These are phyloP conservation scores for Papilio machaon DNA, from an alignment of 1,140 invertebrate species.

Conservation along the genomic window DNA sequence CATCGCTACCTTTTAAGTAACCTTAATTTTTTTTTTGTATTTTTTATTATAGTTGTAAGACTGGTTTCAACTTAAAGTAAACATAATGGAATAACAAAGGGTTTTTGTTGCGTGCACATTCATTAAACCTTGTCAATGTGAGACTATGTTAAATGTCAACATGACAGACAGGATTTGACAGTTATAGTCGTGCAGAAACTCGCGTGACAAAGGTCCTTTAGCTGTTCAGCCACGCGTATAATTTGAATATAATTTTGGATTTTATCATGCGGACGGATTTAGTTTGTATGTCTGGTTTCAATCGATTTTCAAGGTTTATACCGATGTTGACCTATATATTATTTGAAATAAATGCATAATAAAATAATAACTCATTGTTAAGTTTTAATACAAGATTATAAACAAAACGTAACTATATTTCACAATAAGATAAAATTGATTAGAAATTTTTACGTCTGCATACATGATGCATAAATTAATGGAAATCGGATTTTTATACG, in stretches of 20 bases:
- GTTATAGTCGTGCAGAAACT: neutral
- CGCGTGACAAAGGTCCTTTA: conserved; percentile 7
- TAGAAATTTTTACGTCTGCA: too few relatives aligned
- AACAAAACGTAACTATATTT: too few relatives aligned
- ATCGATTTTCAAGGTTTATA: neutral
- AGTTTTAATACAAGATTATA: too few relatives aligned
- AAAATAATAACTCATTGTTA: neutral
- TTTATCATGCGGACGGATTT: neutral
- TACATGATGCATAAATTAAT: neutral
- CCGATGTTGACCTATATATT: neutral
- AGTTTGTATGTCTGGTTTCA: conserved; percentile 3
- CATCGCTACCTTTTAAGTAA: neutral
- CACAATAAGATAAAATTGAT: too few relatives aligned
- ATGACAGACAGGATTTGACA: conserved; percentile 5
- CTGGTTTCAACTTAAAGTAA: neutral
- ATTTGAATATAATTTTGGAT: conserved; percentile 17
- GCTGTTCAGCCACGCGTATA: neutral
- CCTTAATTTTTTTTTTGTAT: neutral
- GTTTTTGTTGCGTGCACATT: conserved; percentile 22
- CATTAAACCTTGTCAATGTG: conserved; percentile 1
- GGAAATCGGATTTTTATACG: neutral
- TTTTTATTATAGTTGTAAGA: neutral
- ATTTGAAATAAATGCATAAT: neutral
- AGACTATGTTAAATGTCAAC: neutral
- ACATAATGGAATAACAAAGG: neutral